phyloP scores from a whole-genome alignment of 1,140 invertebrate genomes.

The Nephila pilipes region DNA sequence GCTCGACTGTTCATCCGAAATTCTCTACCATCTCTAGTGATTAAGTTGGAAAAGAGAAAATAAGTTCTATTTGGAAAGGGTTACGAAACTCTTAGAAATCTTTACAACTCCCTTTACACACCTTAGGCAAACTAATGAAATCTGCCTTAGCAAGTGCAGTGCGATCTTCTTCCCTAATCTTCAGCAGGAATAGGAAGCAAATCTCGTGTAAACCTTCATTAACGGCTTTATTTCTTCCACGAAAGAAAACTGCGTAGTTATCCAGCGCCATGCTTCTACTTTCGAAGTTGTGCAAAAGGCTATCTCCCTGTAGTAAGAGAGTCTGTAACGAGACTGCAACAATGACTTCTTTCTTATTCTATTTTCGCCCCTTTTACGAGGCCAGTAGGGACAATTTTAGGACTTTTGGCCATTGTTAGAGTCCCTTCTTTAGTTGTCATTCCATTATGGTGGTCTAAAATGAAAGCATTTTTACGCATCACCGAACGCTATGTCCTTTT shows the following conservation, averaged over 20 bases:
- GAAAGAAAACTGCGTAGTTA: slow-evolving; percentile 51
- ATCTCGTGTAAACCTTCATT: slow-evolving; percentile 53
- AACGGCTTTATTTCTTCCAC: slow-evolving; percentile 52
- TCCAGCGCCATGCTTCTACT: slow-evolving; percentile 12
- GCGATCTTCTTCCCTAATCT: slow-evolving; percentile 47
- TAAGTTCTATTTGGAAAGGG: slow-evolving; percentile 35
- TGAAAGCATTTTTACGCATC: slow-evolving; percentile 65
- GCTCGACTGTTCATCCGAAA: not conserved
- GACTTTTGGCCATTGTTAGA: slow-evolving; percentile 53
- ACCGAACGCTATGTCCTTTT: slow-evolving; percentile 27
- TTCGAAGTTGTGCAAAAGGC: slow-evolving; percentile 13
- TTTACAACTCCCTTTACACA: slow-evolving; percentile 46
- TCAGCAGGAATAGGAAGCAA: slow-evolving; percentile 36
- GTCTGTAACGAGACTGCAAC: slow-evolving; percentile 56
- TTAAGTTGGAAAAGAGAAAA: not conserved
- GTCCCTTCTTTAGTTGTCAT: slow-evolving; percentile 66
- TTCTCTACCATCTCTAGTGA: not conserved
- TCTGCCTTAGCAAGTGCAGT: slow-evolving; percentile 24
- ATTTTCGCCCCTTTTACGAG: slow-evolving; percentile 53
- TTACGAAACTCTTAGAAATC: slow-evolving; percentile 29
- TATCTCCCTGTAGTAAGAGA: slow-evolving; percentile 6
- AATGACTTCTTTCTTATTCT: slow-evolving; percentile 47
- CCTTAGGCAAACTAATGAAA: slow-evolving; percentile 52
- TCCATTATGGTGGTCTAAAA: slow-evolving; percentile 55
- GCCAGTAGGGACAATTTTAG: slow-evolving; percentile 65